Conservation (phyloP, 2,797 vertebrate species). For the Phrynocephalus forsythii region DNA sequence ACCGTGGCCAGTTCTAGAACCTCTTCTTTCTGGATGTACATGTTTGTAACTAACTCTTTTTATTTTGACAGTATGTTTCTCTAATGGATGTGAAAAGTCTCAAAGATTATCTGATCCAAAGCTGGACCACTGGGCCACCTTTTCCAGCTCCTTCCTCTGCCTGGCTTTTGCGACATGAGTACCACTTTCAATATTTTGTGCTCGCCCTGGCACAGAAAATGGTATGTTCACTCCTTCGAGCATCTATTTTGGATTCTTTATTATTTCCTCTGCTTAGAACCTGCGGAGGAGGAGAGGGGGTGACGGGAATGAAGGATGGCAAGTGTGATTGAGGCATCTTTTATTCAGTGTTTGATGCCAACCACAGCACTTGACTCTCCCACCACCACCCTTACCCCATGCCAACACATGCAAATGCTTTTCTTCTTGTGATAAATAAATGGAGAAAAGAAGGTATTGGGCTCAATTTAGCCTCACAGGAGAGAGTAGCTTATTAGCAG, state of each 20-base stretch:
- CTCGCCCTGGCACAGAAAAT: conserved; percentile 83
- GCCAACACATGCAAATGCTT: background rate
- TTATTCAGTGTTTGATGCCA: background rate
- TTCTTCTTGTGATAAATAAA: background rate
- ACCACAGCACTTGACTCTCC: background rate
- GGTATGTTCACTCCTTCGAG: conserved; percentile 69
- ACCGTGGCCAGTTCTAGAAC: background rate
- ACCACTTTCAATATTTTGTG: conserved; percentile 91
- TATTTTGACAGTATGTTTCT: conserved; percentile 80
- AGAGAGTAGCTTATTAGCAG: background rate
- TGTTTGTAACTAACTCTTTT: conserved; percentile 22
- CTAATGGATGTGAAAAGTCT: conserved; percentile 83
- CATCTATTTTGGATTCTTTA: background rate
- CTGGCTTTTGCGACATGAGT: conserved; percentile 92
- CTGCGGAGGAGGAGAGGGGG: background rate
- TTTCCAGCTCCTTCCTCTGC: conserved; percentile 80
- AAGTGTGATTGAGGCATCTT: background rate
- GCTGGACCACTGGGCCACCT: conserved; percentile 80
- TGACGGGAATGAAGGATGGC: background rate
- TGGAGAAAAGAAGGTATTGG: background rate
- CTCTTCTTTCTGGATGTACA: background rate
- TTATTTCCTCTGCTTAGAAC: background rate
- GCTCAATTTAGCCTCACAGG: background rate
- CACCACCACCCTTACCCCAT: no score
- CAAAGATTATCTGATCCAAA: conserved; percentile 84